Evolutionary conservation across 2,113 vertebrate genomes (phyloP), one percentile per base, ranked within the genome.

Genomic region (Rattus rattus): DNA sequence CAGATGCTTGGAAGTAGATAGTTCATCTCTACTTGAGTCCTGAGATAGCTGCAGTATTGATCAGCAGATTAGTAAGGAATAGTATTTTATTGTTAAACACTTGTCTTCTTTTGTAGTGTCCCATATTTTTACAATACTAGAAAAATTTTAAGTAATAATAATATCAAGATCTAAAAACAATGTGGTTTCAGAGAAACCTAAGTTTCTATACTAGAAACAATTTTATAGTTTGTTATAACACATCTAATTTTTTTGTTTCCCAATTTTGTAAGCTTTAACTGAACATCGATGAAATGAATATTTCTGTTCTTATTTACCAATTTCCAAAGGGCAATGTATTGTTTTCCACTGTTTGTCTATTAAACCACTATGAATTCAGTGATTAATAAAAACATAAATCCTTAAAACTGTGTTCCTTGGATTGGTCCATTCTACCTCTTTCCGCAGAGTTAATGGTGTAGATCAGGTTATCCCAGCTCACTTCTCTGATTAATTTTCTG

Each of bases 201-300:
- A 76, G 26, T n/a, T 94, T 97, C 95, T 93, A 92, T 92, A 97
- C 75, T 73, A 6, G 73, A 92, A 98, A 9, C 19, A 96, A 90
- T 77, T 76, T 73, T 93, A 22, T 11, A 56, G 69, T 85, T 97
- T 93, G 65, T 81, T 70, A 75, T 91, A 97, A 98, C 94, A 83
- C 43, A 97, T 73, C 52, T 95, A 59, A 67, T 83, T 97, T 28
- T 85, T 63, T 92, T 89, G 67, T 43, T 14, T 84, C 20, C 19
- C 8, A 96, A 87, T 69, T 73, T 19, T 90, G 16, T 65, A n/a
- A 39, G 9, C 36, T 83, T 96, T 88, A 56, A 43, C 24, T 24
- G 13, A 22, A 36, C 87, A 56, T 33, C 3, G 83, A 49, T 86
- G 7, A 84, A 84, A 91, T 80, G 61, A 47, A 91, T 88, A 28